Conservation (phyloP, 2,797 vertebrate species). For the Hipposideros larvatus region DNA sequence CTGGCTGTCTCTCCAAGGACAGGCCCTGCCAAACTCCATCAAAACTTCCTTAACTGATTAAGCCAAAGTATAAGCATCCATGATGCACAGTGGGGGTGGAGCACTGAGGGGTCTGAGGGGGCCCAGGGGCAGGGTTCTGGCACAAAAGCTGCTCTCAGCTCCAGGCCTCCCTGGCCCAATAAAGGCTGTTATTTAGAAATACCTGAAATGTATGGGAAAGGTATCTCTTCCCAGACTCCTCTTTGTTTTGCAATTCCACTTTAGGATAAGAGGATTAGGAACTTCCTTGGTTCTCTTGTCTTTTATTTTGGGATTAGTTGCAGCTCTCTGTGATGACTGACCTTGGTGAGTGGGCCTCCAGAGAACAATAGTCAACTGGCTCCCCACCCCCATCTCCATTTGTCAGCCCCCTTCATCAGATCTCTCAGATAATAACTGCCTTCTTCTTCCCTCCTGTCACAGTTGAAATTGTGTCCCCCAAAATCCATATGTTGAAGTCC, state of each 20-base stretch:
- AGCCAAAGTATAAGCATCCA: neutral
- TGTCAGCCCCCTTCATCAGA: neutral
- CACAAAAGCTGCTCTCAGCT: neutral
- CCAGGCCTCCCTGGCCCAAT: neutral
- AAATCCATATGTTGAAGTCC: neutral
- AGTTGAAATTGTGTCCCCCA: neutral
- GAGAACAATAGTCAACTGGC: neutral
- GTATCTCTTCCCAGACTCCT: neutral
- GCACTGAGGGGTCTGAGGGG: rapidly evolving
- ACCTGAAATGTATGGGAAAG: neutral
- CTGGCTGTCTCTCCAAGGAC: neutral
- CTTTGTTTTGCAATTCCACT: neutral
- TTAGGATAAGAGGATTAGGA: neutral
- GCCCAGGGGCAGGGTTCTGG: too few species aligned
- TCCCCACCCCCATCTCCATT: neutral
- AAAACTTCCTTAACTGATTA: neutral
- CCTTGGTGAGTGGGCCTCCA: neutral
- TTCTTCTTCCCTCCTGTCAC: neutral
- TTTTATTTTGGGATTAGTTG: neutral
- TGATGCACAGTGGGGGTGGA: too few species aligned
- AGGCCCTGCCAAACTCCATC: neutral
- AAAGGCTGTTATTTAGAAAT: neutral
- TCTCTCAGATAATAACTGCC: neutral
- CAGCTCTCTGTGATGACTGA: neutral
- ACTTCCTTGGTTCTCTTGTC: neutral